Conservation (phyloP, 2,888 invertebrate species). For the Drosophila conformis region DNA sequence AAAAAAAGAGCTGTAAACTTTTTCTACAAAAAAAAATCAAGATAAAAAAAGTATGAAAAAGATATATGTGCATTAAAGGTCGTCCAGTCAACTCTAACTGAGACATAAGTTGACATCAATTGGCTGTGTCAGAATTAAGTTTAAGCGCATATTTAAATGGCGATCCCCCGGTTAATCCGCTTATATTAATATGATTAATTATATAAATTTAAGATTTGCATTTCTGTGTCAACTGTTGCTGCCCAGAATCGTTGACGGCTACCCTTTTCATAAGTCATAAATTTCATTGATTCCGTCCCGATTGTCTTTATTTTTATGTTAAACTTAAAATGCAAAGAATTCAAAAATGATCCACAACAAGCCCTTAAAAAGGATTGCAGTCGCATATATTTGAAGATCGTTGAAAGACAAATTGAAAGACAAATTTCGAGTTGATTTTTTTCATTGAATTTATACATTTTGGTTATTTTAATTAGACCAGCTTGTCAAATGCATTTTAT, state of each 20-base stretch:
- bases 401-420: neutral
- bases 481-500: neutral
- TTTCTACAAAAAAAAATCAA: neutral
- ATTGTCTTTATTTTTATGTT: conserved; percentile 4
- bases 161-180: conserved; percentile 48
- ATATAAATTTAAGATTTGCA: conserved; percentile 52
- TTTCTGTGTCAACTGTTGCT: conserved; percentile 16
- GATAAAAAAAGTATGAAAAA: neutral
- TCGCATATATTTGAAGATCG: neutral
- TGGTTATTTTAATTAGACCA: neutral
- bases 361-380: neutral
- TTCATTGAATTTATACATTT: neutral
- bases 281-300: conserved; percentile 17
- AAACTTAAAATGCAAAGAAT: conserved; percentile 14
- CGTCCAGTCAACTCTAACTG: conserved; percentile 24
- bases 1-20: conserved; percentile 2
- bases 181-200: conserved; percentile 59
- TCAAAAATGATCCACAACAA: neutral
- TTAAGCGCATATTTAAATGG: conserved; percentile 45
- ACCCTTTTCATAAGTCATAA: conserved; percentile 25
- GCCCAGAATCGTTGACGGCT: conserved; percentile 14
- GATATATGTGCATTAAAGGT: conserved; percentile 21
- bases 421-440: neutral
- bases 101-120: conserved; percentile 53
- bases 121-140: conserved; percentile 40